A percentile compares a stretch with the other conserved stretches of the same genome.
Evolutionary conservation across 2,797 vertebrate species (phyloP).

Genomic region (Lateolabrax maculatus): DNA sequence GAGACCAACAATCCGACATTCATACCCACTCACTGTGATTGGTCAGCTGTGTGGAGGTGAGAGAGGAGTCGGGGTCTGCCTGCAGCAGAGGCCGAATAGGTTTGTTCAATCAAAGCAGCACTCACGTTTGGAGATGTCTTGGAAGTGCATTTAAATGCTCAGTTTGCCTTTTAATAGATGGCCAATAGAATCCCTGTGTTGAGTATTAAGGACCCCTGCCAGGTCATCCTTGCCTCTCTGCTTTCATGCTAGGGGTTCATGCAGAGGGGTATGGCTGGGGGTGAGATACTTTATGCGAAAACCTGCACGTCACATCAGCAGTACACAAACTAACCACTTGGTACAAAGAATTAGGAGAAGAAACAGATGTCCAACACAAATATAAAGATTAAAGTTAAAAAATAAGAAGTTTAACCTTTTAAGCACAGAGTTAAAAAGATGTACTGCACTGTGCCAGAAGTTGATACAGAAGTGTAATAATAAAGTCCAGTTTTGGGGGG

Average conservation of each 20-base stretch:
- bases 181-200: constrained; percentile 65
- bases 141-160: constrained; percentile 67
- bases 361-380: too few relatives aligned
- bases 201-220: constrained; percentile 65
- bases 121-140: constrained; percentile 55
- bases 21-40: constrained; percentile 11
- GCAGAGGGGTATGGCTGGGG: constrained; percentile 25
- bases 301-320: too few relatives aligned
- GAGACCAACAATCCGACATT: constrained; percentile 11
- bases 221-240: constrained; percentile 67
- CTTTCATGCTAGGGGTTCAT: constrained; percentile 63
- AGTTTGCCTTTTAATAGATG: constrained; percentile 73
- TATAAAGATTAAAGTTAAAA: too few relatives aligned
- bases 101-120: constrained; percentile 51
- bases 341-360: too few relatives aligned
- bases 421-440: too few relatives aligned
- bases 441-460: too few relatives aligned
- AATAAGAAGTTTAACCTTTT: too few relatives aligned
- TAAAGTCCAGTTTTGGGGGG: too few relatives aligned
- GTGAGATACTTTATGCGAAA: neutral
- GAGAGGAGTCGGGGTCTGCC: neutral
- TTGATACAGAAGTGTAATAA: too few relatives aligned
- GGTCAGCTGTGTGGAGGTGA: neutral
- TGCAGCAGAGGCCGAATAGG: constrained; percentile 55
- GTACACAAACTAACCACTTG: too few relatives aligned